A percentile compares a stretch with the other conserved stretches of the same genome.
phyloP scores from a whole-genome alignment of 2,888 invertebrate species.

The Lycaena phlaeas region DNA sequence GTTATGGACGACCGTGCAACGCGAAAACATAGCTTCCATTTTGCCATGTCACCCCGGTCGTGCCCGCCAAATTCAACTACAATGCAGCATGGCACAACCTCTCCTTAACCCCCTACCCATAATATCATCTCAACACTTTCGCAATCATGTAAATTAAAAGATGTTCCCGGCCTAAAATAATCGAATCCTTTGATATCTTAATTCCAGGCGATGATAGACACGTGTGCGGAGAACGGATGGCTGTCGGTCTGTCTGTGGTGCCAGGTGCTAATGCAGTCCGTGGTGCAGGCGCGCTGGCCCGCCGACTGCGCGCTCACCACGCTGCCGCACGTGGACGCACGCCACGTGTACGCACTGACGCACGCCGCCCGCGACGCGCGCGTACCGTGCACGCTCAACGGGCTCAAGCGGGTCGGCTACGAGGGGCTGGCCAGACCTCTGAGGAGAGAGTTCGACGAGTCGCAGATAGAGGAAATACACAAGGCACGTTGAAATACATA shows the following conservation, averaged over 20 bases:
- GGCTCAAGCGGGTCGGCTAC: slow-evolving; percentile 74
- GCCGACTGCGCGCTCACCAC: slow-evolving; percentile 81
- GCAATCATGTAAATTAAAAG: no score
- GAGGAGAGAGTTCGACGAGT: slow-evolving; percentile 76
- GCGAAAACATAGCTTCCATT: no score
- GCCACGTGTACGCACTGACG: slow-evolving; percentile 75
- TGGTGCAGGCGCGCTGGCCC: slow-evolving; percentile 93
- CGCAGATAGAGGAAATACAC: slow-evolving; percentile 78
- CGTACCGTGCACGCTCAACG: slow-evolving; percentile 68
- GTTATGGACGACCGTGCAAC: no score
- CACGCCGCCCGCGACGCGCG: slow-evolving; percentile 51
- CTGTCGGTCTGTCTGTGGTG: slow-evolving; percentile 83
- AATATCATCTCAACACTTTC: no score
- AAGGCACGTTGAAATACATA: slow-evolving; percentile 77
- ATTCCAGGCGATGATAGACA: slow-evolving; percentile 94
- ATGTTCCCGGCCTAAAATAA: no score
- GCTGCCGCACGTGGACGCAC: slow-evolving; percentile 82
- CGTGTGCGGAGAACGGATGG: slow-evolving; percentile 93
- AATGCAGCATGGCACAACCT: no score
- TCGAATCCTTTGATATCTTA: slow-evolving; percentile 10
- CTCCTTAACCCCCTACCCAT: no score
- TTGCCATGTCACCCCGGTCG: no score
- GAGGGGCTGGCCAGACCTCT: slow-evolving; percentile 75
- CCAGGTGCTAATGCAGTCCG: slow-evolving; percentile 88
- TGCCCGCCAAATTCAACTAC: no score